Conservation (phyloP, 2,888 invertebrate species). For the Nudaria mundana region DNA sequence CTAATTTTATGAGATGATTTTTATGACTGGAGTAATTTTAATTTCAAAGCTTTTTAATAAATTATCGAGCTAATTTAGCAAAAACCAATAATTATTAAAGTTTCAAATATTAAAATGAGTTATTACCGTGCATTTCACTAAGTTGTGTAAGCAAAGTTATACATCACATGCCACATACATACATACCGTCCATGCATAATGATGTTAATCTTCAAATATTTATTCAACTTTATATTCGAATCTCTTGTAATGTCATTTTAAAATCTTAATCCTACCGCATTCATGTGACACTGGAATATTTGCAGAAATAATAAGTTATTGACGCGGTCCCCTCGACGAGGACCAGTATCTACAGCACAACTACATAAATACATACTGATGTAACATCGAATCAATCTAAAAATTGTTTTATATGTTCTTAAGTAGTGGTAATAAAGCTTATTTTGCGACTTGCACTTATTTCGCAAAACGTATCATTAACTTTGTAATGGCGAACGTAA, state of each 20-base stretch:
- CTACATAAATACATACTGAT: conserved; percentile 41
- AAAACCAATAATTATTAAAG: no score
- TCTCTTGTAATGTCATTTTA: conserved; percentile 29
- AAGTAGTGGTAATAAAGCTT: conserved; percentile 27
- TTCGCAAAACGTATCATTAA: conserved; percentile 42
- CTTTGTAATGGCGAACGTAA: conserved; percentile 51
- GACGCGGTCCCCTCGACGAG: conserved; percentile 45
- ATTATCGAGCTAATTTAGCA: no score
- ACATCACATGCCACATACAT: no score
- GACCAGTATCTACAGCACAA: conserved; percentile 48
- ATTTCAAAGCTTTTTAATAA: no score
- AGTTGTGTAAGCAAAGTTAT: background rate
- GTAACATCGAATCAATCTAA: conserved; percentile 10
- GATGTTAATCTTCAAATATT: conserved; percentile 11
- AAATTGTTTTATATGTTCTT: conserved; percentile 13
- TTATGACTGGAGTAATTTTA: no score
- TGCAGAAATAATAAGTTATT: conserved; percentile 63
- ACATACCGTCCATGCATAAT: background rate
- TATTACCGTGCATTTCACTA: no score
- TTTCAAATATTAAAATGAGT: no score
- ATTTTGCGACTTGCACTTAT: conserved; percentile 25
- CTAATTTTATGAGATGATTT: no score
- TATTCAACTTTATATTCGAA: conserved; percentile 20
- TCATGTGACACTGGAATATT: conserved; percentile 60
- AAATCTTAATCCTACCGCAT: conserved; percentile 48